Conservation (phyloP, 2,888 invertebrate species). For the Lydus trimaculatus region DNA sequence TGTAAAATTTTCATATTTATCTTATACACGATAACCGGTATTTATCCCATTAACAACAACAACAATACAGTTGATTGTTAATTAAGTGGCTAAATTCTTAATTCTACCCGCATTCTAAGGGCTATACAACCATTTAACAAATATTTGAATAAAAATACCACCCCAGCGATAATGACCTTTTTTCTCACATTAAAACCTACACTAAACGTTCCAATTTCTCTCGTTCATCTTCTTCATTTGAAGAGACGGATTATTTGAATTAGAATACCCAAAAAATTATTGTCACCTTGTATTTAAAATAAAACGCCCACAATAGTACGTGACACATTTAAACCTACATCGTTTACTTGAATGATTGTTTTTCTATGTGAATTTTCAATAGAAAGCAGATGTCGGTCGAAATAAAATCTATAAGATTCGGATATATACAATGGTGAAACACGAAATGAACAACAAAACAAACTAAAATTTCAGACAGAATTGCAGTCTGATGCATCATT, state of each 20-base stretch:
- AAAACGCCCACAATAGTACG: slow-evolving; percentile 33
- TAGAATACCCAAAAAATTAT: slow-evolving; percentile 38
- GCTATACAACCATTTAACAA: not conserved
- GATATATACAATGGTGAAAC: not conserved
- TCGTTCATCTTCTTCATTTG: no score
- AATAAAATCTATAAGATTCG: not conserved
- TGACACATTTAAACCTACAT: slow-evolving; percentile 38
- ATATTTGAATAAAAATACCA: not conserved
- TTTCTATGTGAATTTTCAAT: no score
- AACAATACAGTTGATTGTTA: not conserved
- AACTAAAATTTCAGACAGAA: not conserved
- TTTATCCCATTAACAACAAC: slow-evolving; percentile 3
- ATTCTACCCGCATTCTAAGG: not conserved
- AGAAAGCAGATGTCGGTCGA: no score
- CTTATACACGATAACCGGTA: not conserved
- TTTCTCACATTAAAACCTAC: not conserved
- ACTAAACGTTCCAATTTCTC: not conserved
- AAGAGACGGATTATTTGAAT: slow-evolving; percentile 32
- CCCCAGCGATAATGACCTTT: not conserved
- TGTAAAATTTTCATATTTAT: not conserved
- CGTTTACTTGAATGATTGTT: no score
- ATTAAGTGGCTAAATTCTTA: not conserved
- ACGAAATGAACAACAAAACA: not conserved
- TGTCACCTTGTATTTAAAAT: slow-evolving; percentile 40
- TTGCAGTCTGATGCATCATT: slow-evolving; percentile 16